Evolutionary conservation across 2,797 vertebrate genomes (phyloP), one percentile per base, ranked within the genome.

Genomic region (Oreochromis mossambicus): DNA sequence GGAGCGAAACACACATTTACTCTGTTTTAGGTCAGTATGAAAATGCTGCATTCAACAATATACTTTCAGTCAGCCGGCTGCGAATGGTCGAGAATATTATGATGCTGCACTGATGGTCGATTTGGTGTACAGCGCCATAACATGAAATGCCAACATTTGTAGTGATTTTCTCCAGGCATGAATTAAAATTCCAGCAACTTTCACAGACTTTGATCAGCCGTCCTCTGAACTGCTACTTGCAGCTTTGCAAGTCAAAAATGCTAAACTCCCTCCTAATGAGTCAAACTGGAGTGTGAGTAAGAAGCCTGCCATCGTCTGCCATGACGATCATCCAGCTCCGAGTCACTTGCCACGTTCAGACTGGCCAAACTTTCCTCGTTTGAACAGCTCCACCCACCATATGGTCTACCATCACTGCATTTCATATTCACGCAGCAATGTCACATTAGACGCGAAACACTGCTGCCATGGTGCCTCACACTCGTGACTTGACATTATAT

Each of bases 321-420:
- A 36, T 70, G 26, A 87, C 82, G n/a, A n/a, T 38, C 77, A 77
- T 88, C 79, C 86, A 87, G 77, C 82, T 84, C 76, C 88, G 61
- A 83, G 51, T 84, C 83, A 75, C 56, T 81, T 36, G 32, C 78
- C 84, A 83, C 83, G 75, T 82, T 87, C 48, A 79, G 58, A 79
- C 58, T 50, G 55, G 85, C 89, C 87, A 88, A 89, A 85, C 77
- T 50, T 89, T 51, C 32, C 51, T 80, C 5, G 7, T 93, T 86
- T 88, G 80, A 93, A 91, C 82, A 90, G 77, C 85, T 87, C 86
- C 86, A 85, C 81, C 81, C 77, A 70, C 82, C 80, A 78, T 87
- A 84, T 89, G 89, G 73, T 85, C 81, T 48, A 73, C 63, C 83
- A 80, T 50, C 70, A 77, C 36, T n/a, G 56, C 21, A 50, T 85